Evolutionary conservation across 2,113 vertebrate genomes (phyloP), one percentile per base, ranked within the genome.

Genomic region (Trichomycterus rosablanca): DNA sequence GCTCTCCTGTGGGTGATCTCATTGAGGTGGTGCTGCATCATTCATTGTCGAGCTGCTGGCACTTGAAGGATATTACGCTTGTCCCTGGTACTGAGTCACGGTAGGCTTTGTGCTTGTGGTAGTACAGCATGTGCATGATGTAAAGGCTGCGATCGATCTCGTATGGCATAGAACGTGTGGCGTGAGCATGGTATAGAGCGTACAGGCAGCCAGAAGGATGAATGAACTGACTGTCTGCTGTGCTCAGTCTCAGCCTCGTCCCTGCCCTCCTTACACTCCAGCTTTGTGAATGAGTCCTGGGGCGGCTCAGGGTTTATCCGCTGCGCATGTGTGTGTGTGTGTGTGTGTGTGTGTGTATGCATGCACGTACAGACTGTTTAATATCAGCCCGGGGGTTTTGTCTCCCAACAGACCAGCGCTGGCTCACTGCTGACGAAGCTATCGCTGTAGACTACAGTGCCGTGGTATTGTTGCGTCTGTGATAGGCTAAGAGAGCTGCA

Each of bases 361-460:
- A 26, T 12, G 64, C 63, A 59, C 26, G 44, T 15, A 12, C 26
- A 30, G 44, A 16, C n/a, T 28, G 61, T 37, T 9, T 44, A 53
- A 55, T 58, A 70, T 63, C 73, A 66, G 32, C 42, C 60, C 72
- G 67, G 63, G 64, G 68, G 71, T 71, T 61, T 73, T 67, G 34
- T 2, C 34, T 72, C 73, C 69, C 52, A 2, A n/a, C 62, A 63
- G 70, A 71, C 68, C 16, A 53, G 59, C 23, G 32, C 63, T 59
- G 23, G 70, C 58, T 45, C 73, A 63, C 58, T 68, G 74, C 67
- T 26, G 73, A 70, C 76, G 70, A 72, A 79, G 71, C 50, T 59
- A 55, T 49, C 14, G 49, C 44, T 48, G 53, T 35, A 16, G 44
- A 52, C 44, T 48, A 54, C 39, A 16, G 44, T 73, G 46, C 64